phyloP scores from a whole-genome alignment of 2,888 invertebrate species.

The Bibio marci region DNA sequence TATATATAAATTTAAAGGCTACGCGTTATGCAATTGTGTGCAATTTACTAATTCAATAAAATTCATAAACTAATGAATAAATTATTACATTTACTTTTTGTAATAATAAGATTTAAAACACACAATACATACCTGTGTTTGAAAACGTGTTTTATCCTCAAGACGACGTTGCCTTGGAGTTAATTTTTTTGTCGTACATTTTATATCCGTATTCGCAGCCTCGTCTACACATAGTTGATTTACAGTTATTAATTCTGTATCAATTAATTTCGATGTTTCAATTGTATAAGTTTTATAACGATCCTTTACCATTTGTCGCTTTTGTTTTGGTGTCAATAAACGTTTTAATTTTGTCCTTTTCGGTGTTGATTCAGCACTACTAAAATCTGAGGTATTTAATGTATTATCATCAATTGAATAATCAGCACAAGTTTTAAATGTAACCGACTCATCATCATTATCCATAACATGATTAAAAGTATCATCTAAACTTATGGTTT shows the following conservation, averaged over 20 bases:
- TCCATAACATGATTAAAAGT: no score
- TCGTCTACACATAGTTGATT: constrained; percentile 14
- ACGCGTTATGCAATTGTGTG: no score
- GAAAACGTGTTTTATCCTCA: constrained; percentile 49
- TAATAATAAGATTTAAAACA: no score
- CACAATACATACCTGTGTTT: constrained; percentile 36
- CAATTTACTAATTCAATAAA: no score
- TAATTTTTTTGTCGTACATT: constrained; percentile 18
- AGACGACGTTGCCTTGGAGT: constrained; percentile 43
- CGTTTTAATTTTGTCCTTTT: constrained; percentile 35
- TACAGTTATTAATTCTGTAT: no score
- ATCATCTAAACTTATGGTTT: constrained; percentile 11
- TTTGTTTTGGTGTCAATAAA: constrained; percentile 56
- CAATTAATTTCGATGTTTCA: constrained; percentile 14
- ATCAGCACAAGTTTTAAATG: constrained; percentile 38
- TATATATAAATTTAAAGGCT: no score
- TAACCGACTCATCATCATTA: constrained; percentile 15
- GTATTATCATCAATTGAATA: constrained; percentile 40
- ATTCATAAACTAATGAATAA: no score
- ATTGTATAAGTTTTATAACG: constrained; percentile 73
- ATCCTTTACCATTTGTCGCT: constrained; percentile 55
- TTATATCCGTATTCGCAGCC: constrained; percentile 24
- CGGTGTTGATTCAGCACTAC: constrained; percentile 61
- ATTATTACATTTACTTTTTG: no score
- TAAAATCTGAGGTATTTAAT: constrained; percentile 49